These are phyloP conservation scores for Drosophila kanapiae DNA, from an alignment of 1,140 invertebrate genomes.

Conservation along the genomic window DNA sequence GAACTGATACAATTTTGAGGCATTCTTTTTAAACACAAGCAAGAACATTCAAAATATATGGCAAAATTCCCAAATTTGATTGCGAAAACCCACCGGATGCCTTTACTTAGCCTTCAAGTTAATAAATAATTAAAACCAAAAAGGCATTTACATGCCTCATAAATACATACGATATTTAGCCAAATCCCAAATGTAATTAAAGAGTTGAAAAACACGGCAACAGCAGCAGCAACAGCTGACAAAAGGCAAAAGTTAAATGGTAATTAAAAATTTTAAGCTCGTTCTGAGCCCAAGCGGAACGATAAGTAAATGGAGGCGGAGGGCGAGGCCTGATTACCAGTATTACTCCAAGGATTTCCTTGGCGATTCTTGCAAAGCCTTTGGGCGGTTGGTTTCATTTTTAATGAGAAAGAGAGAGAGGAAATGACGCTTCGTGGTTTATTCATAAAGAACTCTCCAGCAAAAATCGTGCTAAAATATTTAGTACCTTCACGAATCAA, in stretches of 20 bases:
- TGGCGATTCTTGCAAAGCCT: conserved; percentile 15
- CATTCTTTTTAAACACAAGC: not conserved
- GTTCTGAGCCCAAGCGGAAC: conserved; percentile 28
- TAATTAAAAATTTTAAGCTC: conserved; percentile 65
- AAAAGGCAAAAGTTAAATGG: conserved; percentile 46
- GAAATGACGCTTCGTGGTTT: conserved; percentile 37
- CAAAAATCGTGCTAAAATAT: conserved; percentile 25
- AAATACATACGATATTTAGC: conserved; percentile 42
- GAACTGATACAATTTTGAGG: not conserved
- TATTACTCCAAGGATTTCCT: conserved; percentile 37
- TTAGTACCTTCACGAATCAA: conserved; percentile 12
- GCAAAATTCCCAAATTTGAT: not conserved
- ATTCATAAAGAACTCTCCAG: conserved; percentile 15
- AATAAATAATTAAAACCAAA: conserved; percentile 31
- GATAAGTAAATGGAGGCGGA: conserved; percentile 7
- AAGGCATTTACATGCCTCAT: conserved; percentile 55
- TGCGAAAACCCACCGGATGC: not conserved
- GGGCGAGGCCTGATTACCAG: conserved; percentile 1
- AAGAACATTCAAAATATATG: not conserved
- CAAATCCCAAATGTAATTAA: conserved; percentile 58
- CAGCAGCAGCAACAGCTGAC: conserved; percentile 27
- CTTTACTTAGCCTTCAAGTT: conserved; percentile 31
- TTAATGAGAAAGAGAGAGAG: conserved; percentile 19
- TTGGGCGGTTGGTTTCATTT: conserved; percentile 8
- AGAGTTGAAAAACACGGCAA: conserved; percentile 32